These are phyloP conservation scores for Thumatha senex DNA, from an alignment of 2,888 invertebrate species.

Conservation along the genomic window DNA sequence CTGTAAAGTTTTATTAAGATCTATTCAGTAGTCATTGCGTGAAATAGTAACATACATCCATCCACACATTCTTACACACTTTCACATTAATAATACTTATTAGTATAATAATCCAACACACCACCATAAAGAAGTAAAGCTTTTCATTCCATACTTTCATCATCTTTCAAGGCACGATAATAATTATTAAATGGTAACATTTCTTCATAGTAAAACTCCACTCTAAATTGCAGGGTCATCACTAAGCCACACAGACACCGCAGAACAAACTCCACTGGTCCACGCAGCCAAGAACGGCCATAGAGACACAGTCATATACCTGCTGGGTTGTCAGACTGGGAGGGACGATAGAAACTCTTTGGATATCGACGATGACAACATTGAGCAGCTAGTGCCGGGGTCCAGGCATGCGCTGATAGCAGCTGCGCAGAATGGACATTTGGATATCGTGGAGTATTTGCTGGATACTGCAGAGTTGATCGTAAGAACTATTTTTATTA, in stretches of 20 bases:
- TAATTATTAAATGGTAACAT: no score
- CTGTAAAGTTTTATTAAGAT: no score
- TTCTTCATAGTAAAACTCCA: no score
- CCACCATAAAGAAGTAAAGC: no score
- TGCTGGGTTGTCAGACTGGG: slow-evolving; percentile 88
- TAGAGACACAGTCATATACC: slow-evolving; percentile 92
- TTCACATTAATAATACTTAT: no score
- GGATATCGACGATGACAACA: slow-evolving; percentile 72
- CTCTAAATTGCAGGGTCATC: slow-evolving; percentile 81
- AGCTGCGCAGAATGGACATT: slow-evolving; percentile 93
- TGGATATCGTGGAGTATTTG: slow-evolving; percentile 94
- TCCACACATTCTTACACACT: no score
- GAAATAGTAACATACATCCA: no score
- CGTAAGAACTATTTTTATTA: slow-evolving; percentile 77
- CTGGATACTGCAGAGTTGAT: slow-evolving; percentile 92
- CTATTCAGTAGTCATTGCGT: no score
- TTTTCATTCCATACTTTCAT: no score
- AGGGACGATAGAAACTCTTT: slow-evolving; percentile 87
- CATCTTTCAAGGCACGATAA: no score
- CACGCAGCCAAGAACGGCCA: slow-evolving; percentile 96
- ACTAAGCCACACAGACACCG: slow-evolving; percentile 90
- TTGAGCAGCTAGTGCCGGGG: slow-evolving; percentile 89
- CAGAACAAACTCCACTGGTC: slow-evolving; percentile 93
- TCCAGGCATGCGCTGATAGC: slow-evolving; percentile 94
- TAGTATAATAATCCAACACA: no score